Evolutionary conservation across 2,888 invertebrate genomes (phyloP), one percentile per base, ranked within the genome.

Genomic region (Cerceris ruficornis): DNA sequence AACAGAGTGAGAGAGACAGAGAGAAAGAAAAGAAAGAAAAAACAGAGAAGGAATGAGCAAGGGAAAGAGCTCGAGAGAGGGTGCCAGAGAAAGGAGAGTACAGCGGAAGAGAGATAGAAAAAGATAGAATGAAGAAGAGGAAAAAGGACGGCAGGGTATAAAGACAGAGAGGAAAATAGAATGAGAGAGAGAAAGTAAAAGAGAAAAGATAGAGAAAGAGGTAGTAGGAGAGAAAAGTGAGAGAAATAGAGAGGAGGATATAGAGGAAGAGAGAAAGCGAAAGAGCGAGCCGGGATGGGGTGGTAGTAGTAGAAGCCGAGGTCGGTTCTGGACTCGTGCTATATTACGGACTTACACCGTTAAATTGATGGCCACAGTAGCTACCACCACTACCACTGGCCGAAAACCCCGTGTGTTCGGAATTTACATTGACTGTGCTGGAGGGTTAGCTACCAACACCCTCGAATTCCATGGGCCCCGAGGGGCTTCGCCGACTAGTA

Each of bases 361-460:
- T 88, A 86, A 90, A 90, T 90, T 89, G 90, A 90, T 90, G 89
- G 89, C 89, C 87, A 70, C 85, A 81, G 80, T 81, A 79, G 71
- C 82, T 71, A 74, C 73, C 67, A 67, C 69, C 70, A 72, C 73
- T 69, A 75, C 76, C 74, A 79, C 77, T 71, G 69, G 74, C 65
- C 57, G 69, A 77, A 83, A 87, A 85, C 80, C 82, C 86, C 79
- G 82, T 85, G 83, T 80, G 84, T 82, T 81, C 81, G 77, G 79
- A 87, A 89, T 90, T 90, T 88, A 83, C 88, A 86, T 87, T 75
- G 81, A 80, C 75, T 77, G 57, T 67, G 71, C 60, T 71, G 62
- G 57, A 71, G 68, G 69, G 69, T 60, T 69, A 52, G 39, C 69
- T 73, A 73, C 57, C 57, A 69, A 65, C 84, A 55, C 55, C 59